Percentiles rank a stretch among this genome's conserved stretches.
These are phyloP conservation scores for Moxostoma hubbsi DNA, from an alignment of 2,797 vertebrate species.

Conservation along the genomic window DNA sequence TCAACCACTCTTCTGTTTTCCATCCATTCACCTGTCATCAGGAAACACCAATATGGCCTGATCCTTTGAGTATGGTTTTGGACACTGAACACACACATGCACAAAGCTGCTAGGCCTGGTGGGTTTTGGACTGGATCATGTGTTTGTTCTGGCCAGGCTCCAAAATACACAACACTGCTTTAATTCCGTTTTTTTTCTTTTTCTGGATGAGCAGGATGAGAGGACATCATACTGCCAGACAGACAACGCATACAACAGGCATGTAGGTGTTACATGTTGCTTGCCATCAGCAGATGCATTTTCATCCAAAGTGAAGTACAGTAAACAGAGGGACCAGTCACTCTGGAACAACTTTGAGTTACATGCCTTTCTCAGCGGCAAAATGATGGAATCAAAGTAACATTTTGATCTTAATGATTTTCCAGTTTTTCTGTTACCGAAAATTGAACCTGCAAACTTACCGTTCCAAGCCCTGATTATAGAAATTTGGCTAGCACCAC, in stretches of 20 bases:
- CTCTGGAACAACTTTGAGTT: not conserved
- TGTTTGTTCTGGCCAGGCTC: constrained; percentile 49
- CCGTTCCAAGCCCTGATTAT: not conserved
- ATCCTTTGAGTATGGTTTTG: not conserved
- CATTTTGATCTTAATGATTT: not conserved
- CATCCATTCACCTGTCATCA: constrained; percentile 17
- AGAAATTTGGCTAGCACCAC: not conserved
- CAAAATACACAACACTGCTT: constrained; percentile 41
- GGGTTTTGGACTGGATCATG: constrained; percentile 26
- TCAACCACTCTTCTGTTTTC: not conserved
- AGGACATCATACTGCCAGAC: not conserved
- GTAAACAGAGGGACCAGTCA: not conserved
- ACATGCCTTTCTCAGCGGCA: not conserved
- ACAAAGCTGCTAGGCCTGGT: constrained; percentile 28
- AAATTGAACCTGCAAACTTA: not conserved
- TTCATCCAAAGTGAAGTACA: not conserved
- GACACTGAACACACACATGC: constrained; percentile 20
- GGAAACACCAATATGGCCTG: constrained; percentile 13
- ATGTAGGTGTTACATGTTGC: constrained; percentile 14
- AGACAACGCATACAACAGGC: not conserved
- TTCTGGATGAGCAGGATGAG: constrained; percentile 44
- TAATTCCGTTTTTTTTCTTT: constrained; percentile 39
- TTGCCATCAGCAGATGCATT: constrained; percentile 21
- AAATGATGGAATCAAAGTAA: no score
- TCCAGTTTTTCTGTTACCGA: not conserved